Evolutionary conservation across 2,888 invertebrate genomes (phyloP).

Genomic region (Hirtodrosophila cameraria): DNA sequence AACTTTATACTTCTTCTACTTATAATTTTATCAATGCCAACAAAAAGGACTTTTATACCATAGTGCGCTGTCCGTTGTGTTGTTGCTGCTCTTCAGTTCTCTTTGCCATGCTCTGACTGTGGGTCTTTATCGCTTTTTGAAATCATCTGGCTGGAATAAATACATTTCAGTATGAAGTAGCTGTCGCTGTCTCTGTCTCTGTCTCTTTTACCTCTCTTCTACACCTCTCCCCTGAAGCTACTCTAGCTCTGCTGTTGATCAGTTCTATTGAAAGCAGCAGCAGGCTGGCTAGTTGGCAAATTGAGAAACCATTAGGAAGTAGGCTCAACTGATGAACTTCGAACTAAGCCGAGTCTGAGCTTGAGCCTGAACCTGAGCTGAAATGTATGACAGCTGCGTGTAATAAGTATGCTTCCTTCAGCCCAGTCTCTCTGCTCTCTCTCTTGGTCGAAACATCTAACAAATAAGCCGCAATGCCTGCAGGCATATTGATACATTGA

Average conservation of each 20-base stretch:
- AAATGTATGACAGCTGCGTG: background rate
- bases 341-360: background rate
- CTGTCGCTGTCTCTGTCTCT: too few relatives aligned
- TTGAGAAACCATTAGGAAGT: background rate
- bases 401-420: conserved; percentile 4
- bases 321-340: too few relatives aligned
- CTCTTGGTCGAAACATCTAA: background rate
- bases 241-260: background rate
- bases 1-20: too few relatives aligned
- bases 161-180: conserved; percentile 63
- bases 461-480: conserved; percentile 24
- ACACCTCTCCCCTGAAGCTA: background rate
- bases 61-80: background rate
- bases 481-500: conserved; percentile 38
- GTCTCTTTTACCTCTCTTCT: background rate
- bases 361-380: conserved; percentile 5
- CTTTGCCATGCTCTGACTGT: conserved; percentile 1
- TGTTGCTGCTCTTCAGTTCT: conserved; percentile 6
- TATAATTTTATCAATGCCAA: too few relatives aligned
- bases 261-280: conserved; percentile 11
- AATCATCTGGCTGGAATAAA: conserved; percentile 73
- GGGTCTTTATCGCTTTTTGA: conserved; percentile 67
- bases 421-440: background rate
- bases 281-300: background rate
- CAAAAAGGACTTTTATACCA: too few relatives aligned